Conservation (phyloP, 92 coral and sea anemone species). For the Umimayanthus kanabou region DNA sequence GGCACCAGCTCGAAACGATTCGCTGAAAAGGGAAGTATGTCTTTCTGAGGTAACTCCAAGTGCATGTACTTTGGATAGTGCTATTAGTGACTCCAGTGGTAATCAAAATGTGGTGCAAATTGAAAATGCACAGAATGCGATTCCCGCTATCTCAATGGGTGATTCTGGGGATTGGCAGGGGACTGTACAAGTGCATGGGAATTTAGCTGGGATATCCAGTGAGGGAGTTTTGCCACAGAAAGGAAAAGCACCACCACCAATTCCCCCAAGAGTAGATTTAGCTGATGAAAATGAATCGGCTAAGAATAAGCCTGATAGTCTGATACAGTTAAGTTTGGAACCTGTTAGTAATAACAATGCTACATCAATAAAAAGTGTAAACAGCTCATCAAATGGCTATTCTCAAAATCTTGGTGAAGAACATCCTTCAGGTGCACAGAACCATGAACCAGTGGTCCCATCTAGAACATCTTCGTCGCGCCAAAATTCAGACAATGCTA, state of each 20-base stretch:
- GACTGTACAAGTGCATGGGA: background rate
- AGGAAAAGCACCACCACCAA: constrained; percentile 73
- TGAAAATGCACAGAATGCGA: constrained; percentile 35
- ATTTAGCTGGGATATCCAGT: background rate
- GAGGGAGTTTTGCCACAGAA: constrained; percentile 28
- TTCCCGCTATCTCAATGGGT: background rate
- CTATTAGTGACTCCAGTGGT: background rate
- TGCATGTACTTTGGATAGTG: background rate
- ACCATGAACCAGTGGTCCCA: background rate
- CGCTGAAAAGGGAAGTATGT: constrained; percentile 42
- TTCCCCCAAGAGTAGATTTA: constrained; percentile 90
- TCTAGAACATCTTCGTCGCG: background rate
- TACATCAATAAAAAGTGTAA: background rate
- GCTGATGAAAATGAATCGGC: constrained; percentile 35
- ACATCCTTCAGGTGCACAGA: background rate
- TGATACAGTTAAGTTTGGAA: background rate
- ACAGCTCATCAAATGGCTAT: background rate
- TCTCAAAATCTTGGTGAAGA: constrained; percentile 1
- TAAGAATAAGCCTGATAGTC: background rate
- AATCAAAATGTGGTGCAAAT: background rate
- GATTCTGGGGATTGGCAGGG: background rate
- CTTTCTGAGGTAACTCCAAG: background rate
- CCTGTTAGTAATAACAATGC: background rate
- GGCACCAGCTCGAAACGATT: constrained; percentile 52
- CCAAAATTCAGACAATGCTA: background rate